phyloP scores from a whole-genome alignment of 2,888 invertebrate genomes.

The Geotrupes spiniger region DNA sequence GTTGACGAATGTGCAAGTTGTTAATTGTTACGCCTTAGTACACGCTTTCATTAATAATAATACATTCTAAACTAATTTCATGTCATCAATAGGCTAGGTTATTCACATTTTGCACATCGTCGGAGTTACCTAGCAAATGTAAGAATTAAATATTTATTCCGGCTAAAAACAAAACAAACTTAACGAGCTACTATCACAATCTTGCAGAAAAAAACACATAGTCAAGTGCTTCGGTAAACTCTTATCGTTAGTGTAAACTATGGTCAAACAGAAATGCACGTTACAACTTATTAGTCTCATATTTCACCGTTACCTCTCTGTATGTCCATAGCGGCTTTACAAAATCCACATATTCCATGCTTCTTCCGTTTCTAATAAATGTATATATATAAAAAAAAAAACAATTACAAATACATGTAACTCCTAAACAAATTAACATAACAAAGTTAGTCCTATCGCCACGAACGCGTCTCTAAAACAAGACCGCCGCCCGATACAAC shows the following conservation, averaged over 20 bases:
- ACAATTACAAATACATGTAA: conserved; percentile 14
- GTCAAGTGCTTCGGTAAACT: not conserved
- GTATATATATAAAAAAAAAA: conserved; percentile 10
- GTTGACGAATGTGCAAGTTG: too few species aligned
- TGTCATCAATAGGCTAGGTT: too few species aligned
- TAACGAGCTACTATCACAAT: conserved; percentile 21
- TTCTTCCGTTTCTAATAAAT: conserved; percentile 7
- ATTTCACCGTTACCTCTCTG: conserved; percentile 5
- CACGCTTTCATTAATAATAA: too few species aligned
- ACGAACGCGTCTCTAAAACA: conserved; percentile 16
- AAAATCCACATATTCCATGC: too few species aligned
- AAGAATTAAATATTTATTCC: conserved; percentile 3
- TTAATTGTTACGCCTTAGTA: too few species aligned
- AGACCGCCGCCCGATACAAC: conserved; percentile 12
- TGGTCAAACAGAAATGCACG: conserved; percentile 10
- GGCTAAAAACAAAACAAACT: conserved; percentile 18
- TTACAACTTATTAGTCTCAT: conserved; percentile 3
- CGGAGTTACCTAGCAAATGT: not conserved
- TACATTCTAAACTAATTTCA: too few species aligned
- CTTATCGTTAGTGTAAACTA: not conserved
- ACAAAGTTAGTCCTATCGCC: conserved; percentile 10
- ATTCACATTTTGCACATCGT: too few species aligned
- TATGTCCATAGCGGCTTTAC: not conserved
- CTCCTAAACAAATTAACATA: conserved; percentile 16
- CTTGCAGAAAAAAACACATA: conserved; percentile 14